A percentile compares a stretch with the other conserved stretches of the same genome.
phyloP scores from a whole-genome alignment of 2,888 invertebrate genomes.

The Dromius quadrimaculatus region DNA sequence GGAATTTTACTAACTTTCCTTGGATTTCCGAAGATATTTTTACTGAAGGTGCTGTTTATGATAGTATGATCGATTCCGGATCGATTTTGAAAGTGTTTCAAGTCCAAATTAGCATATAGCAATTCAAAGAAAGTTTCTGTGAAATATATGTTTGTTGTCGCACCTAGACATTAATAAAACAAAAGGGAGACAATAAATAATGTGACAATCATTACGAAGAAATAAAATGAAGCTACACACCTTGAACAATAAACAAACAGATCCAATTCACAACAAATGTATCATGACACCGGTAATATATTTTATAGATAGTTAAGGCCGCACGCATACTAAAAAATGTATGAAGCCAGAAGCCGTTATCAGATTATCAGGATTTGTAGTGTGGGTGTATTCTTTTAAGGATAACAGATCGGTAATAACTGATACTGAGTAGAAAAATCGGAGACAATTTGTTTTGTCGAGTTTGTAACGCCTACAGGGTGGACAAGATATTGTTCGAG shows the following conservation, averaged over 20 bases:
- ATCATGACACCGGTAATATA: slow-evolving; percentile 43
- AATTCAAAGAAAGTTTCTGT: too few relatives aligned
- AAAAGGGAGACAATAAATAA: slow-evolving; percentile 12
- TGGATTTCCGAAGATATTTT: too few relatives aligned
- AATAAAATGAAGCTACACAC: slow-evolving; percentile 7
- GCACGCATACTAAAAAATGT: slow-evolving; percentile 41
- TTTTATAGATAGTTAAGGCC: slow-evolving; percentile 19
- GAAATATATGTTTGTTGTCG: too few relatives aligned
- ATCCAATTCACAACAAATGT: slow-evolving; percentile 26
- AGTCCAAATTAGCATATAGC: too few relatives aligned
- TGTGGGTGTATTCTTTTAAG: slow-evolving; percentile 47
- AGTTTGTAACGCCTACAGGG: slow-evolving; percentile 29
- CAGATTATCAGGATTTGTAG: slow-evolving; percentile 43
- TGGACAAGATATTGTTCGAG: too few relatives aligned
- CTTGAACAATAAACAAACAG: slow-evolving; percentile 23
- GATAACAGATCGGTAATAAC: slow-evolving; percentile 43
- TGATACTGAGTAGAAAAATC: slow-evolving; percentile 40
- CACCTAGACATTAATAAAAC: slow-evolving; percentile 16
- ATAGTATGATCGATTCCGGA: too few relatives aligned
- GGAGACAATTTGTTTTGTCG: slow-evolving; percentile 43
- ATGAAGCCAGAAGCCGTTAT: slow-evolving; percentile 39
- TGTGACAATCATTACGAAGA: slow-evolving; percentile 11
- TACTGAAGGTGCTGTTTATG: too few relatives aligned
- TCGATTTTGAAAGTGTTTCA: too few relatives aligned
- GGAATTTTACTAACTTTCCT: too few relatives aligned